Evolutionary conservation across 2,113 vertebrate species (phyloP), one percentile per base, ranked within the genome.

Genomic region (Butastur rufipennis): DNA sequence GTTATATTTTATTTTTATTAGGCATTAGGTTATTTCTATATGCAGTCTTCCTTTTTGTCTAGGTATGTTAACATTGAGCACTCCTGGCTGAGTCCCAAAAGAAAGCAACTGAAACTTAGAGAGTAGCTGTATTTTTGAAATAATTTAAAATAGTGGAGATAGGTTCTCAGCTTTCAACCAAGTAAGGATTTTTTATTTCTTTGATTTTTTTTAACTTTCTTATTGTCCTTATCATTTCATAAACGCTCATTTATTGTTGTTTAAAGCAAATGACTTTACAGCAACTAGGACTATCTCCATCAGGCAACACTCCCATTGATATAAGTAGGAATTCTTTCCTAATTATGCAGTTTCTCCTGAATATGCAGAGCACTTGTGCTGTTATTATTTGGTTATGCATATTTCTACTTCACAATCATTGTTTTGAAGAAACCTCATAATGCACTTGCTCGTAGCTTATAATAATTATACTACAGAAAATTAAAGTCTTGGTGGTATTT

Each of bases 361-460:
- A 53, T 75, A 85, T 65, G 78, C 81, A 81, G 45, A 75, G 7
- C 32, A 31, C 20, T 96, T 53, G 26, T 16, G 90, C 86, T 88
- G 53, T 85, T 94, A 53, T 87, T 95, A 43, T 93, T 95, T 90
- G 32, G 45, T 77, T 93, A 52, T 82, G 43, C 32, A 45, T 82
- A 42, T 91, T 96, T 93, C 70, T 65, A 23, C 75, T 92, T 84
- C 73, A 43, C 55, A 78, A 38, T 68, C 38, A 45, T 53, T 87
- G 48, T 93, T 94, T 87, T 80, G 52, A 81, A 95, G 72, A 93
- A 95, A 85, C 58, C 42, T 94, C 45, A 59, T 82, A 87, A 90
- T 63, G 74, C 62, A 77, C 45, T 94, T 68, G 25, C 65, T 95
- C 3, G 3, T 89, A 79, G 61, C 53, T 79, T 82, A 22, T 61